Base-by-base conservation (phyloP, 2,113 vertebrate species). In the Fregetta grallaria region DNA sequence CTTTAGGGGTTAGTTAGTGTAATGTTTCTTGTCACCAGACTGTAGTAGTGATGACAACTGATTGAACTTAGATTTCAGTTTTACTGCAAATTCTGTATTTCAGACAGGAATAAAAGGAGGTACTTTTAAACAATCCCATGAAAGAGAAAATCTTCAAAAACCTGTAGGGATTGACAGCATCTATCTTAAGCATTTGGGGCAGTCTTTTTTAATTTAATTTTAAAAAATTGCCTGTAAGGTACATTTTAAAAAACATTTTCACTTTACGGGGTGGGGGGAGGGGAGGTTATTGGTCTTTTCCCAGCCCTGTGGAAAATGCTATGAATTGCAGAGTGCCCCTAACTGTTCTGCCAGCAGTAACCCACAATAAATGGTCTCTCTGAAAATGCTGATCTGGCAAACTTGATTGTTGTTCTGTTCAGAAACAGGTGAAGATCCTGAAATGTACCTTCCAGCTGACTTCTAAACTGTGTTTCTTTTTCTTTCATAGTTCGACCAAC, bases 401-500 rank as follows among this genome's bases (percentile, higher is more conserved):
- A 62, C 34, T 7, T 11, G 7, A 4, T 56, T 66, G 29, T 30
- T 42, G 4, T 32, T 85, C 49, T 32, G 22, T 44, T 71, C 40
- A 73, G 85, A 62, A 90, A 15, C 19, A 23, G 32, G 10, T 68
- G 55, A 38, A 47, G 44, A 53, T 83, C 23, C 27, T 55, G 49
- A 91, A 70, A 17, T 8, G 27, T 12, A 25, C 21, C 34, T 65
- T 77, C 20, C 40, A 17, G 53, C n/a, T 93, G 26, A 49, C 13
- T 22, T 77, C 62, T 90, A 6, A n/a, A 5, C 9, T 8, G 25
- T 71, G 7, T 91, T 84, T 78, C 29, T 47, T 53, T 78, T 52
- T 75, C 22, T 84, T 91, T 74, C 94, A 27, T 84, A 99, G 99
- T 98, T 92, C 99, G 97, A 67, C 99, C 99, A 56, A 98, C 97